These are phyloP conservation scores for Danio aesculapii DNA, from an alignment of 2,797 vertebrate species.

Conservation along the genomic window DNA sequence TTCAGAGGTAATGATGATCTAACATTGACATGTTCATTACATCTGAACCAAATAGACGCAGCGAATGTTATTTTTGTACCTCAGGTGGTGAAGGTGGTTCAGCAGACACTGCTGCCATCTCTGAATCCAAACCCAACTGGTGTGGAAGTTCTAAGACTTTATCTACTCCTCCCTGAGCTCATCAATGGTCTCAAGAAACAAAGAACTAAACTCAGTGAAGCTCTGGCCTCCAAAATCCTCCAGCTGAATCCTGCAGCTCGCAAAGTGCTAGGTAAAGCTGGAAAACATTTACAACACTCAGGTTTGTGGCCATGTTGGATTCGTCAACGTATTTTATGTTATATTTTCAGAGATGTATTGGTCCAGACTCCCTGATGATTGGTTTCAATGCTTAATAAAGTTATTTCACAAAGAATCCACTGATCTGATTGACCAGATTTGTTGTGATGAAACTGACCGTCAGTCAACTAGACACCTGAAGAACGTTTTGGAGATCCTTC, in stretches of 20 bases:
- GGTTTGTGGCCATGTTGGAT: too few species aligned
- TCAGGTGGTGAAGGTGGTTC: constrained; percentile 68
- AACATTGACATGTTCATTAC: neutral
- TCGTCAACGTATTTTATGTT: too few species aligned
- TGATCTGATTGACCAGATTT: constrained; percentile 15
- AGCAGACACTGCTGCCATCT: constrained; percentile 56
- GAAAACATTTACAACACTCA: neutral
- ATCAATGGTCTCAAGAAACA: constrained; percentile 42
- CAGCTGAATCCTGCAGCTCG: constrained; percentile 49
- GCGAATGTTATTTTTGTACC: neutral
- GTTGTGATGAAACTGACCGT: neutral
- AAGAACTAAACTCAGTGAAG: constrained; percentile 24
- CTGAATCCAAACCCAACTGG: constrained; percentile 59
- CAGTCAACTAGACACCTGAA: neutral
- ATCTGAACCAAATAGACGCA: too few species aligned
- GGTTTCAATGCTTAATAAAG: constrained; percentile 34
- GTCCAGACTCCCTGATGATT: constrained; percentile 38
- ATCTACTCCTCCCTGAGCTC: constrained; percentile 75
- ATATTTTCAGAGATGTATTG: constrained; percentile 48
- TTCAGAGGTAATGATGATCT: constrained; percentile 60
- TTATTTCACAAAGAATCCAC: constrained; percentile 26
- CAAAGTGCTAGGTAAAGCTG: constrained; percentile 68
- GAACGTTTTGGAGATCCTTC: constrained; percentile 19
- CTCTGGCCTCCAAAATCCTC: constrained; percentile 61
- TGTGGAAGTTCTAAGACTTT: constrained; percentile 74